phyloP scores from a whole-genome alignment of 2,888 invertebrate genomes.

The Malthinus flaveolus region DNA sequence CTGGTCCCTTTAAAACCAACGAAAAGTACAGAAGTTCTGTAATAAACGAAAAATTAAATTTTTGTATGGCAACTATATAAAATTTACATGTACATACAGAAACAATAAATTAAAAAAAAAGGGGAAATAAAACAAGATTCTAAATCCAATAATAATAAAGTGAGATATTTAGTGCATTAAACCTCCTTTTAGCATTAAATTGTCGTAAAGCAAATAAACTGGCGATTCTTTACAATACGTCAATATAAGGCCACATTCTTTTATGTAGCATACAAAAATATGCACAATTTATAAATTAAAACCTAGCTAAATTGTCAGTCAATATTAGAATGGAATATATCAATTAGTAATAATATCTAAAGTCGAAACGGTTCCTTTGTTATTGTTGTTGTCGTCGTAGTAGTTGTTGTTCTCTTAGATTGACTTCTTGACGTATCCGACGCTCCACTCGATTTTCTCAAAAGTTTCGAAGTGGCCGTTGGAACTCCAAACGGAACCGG shows the following conservation, averaged over 20 bases:
- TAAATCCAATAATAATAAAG: slow-evolving; percentile 19
- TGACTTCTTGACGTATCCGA: slow-evolving; percentile 65
- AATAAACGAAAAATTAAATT: slow-evolving; percentile 33
- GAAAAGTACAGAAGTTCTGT: slow-evolving; percentile 39
- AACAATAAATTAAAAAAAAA: slow-evolving; percentile 20
- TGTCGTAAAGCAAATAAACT: slow-evolving; percentile 38
- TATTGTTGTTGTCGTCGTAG: slow-evolving; percentile 35
- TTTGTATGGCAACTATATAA: slow-evolving; percentile 36
- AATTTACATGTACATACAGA: slow-evolving; percentile 34
- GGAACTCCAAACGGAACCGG: slow-evolving; percentile 68
- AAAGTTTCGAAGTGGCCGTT: slow-evolving; percentile 65
- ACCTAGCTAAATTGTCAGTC: slow-evolving; percentile 46
- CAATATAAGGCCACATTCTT: slow-evolving; percentile 20
- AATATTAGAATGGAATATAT: slow-evolving; percentile 32
- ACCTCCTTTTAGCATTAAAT: slow-evolving; percentile 27
- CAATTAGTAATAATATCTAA: slow-evolving; percentile 52
- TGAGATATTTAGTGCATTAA: slow-evolving; percentile 23
- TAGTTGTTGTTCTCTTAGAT: slow-evolving; percentile 49
- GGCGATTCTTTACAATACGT: slow-evolving; percentile 39
- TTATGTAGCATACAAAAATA: slow-evolving; percentile 48
- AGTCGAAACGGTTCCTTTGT: slow-evolving; percentile 76
- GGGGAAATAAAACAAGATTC: slow-evolving; percentile 19
- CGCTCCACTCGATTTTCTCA: slow-evolving; percentile 70
- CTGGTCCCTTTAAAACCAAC: slow-evolving; percentile 49
- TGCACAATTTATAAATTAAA: slow-evolving; percentile 42